Conservation (phyloP, 1,140 invertebrate genomes). For the Drosophila truncata region DNA sequence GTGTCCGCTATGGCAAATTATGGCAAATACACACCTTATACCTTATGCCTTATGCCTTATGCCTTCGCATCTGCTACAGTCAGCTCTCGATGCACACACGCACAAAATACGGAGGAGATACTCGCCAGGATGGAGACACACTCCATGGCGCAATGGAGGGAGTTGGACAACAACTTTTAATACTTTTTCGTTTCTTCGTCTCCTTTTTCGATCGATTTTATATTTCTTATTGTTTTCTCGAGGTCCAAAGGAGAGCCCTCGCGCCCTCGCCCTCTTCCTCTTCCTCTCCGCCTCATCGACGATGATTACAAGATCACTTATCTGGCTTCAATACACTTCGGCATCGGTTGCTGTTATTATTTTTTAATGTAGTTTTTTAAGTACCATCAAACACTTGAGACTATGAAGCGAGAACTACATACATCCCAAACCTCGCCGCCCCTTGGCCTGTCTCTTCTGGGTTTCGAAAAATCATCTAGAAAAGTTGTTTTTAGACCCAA, state of each 20-base stretch:
- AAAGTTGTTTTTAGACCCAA: constrained; percentile 65
- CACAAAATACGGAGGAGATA: constrained; percentile 12
- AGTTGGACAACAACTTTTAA: constrained; percentile 49
- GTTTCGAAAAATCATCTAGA: constrained; percentile 62
- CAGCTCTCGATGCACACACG: constrained; percentile 52
- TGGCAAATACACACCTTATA: constrained; percentile 85
- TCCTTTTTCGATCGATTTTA: constrained; percentile 67
- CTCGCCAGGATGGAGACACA: constrained; percentile 34
- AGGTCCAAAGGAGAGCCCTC: constrained; percentile 17
- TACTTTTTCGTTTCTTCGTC: constrained; percentile 64
- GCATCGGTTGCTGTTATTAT: constrained; percentile 78
- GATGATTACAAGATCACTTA: constrained; percentile 84
- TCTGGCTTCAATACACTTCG: constrained; percentile 79
- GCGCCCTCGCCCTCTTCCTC: no score
- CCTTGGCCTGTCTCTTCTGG: neutral
- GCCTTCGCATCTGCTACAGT: constrained; percentile 40
- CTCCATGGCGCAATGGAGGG: constrained; percentile 21
- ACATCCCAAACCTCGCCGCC: neutral
- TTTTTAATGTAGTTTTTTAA: constrained; percentile 84
- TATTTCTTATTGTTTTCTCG: constrained; percentile 78
- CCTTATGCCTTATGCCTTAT: constrained; percentile 1
- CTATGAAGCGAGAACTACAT: constrained; percentile 78
- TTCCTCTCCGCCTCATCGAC: constrained; percentile 33
- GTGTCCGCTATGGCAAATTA: constrained; percentile 84
- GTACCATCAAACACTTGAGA: constrained; percentile 83